Percentiles rank a stretch among this genome's conserved stretches.
phyloP scores from a whole-genome alignment of 2,113 vertebrate genomes.

The Rhabdomys dilectus region DNA sequence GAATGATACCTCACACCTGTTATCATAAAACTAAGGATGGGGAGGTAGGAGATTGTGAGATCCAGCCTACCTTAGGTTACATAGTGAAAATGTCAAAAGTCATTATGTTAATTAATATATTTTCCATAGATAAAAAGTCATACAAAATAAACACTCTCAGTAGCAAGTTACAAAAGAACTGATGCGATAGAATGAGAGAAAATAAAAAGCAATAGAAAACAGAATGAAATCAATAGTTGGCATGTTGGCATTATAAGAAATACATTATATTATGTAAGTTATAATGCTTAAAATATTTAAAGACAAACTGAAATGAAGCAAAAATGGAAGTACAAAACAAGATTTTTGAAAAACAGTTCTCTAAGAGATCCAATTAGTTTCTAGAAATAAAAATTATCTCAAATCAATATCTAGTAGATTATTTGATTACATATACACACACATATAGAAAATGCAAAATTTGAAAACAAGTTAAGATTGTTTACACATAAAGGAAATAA shows the following conservation, averaged over 20 bases:
- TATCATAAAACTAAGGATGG: no score
- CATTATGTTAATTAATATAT: not conserved
- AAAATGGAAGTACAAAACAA: not conserved
- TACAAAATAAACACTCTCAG: not conserved
- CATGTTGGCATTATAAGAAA: not conserved
- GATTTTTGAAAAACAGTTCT: not conserved
- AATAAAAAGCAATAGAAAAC: not conserved
- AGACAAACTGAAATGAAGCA: not conserved
- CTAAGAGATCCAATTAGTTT: not conserved
- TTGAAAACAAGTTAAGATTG: slow-evolving; percentile 1
- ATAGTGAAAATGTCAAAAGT: not conserved
- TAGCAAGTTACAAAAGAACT: not conserved
- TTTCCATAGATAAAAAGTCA: not conserved
- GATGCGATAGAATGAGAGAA: not conserved
- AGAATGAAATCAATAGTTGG: not conserved
- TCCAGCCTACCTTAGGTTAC: not conserved
- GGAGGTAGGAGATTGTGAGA: not conserved
- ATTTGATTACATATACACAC: not conserved
- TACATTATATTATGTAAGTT: not conserved
- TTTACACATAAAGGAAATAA: not conserved
- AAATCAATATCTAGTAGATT: not conserved
- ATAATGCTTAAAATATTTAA: not conserved
- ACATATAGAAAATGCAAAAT: not conserved
- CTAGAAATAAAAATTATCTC: slow-evolving; percentile 26
- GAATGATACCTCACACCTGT: no score